Evolutionary conservation across 1,140 invertebrate genomes (phyloP).

Genomic region (Megalopta genalis): DNA sequence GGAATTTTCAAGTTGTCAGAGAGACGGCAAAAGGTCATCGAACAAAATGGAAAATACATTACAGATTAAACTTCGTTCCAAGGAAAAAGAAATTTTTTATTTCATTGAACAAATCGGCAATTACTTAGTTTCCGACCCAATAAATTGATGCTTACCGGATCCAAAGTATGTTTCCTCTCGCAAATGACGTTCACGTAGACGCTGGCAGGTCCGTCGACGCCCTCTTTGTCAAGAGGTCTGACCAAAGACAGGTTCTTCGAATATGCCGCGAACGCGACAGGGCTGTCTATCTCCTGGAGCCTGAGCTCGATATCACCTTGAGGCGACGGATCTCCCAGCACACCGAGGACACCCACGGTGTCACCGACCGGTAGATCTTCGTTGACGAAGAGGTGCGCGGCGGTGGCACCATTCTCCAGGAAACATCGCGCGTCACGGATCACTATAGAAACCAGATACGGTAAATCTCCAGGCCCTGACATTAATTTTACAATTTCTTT

Average conservation of each 20-base stretch:
- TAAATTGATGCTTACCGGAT: slow-evolving; percentile 82
- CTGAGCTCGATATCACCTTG: slow-evolving; percentile 89
- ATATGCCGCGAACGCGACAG: slow-evolving; percentile 86
- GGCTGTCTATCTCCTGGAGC: slow-evolving; percentile 88
- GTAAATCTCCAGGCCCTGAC: too few species aligned
- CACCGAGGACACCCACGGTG: slow-evolving; percentile 87
- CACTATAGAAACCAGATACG: slow-evolving; percentile 60
- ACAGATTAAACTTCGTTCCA: too few species aligned
- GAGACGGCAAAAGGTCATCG: too few species aligned
- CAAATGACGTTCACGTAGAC: slow-evolving; percentile 93
- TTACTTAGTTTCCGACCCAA: too few species aligned
- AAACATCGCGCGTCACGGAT: slow-evolving; percentile 92
- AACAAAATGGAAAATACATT: too few species aligned
- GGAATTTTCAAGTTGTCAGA: too few species aligned
- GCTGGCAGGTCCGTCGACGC: slow-evolving; percentile 88
- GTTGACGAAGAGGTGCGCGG: slow-evolving; percentile 93
- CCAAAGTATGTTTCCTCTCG: slow-evolving; percentile 87
- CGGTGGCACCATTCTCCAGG: slow-evolving; percentile 92
- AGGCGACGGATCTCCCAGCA: slow-evolving; percentile 88
- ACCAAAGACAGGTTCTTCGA: slow-evolving; percentile 91
- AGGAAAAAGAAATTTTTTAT: too few species aligned
- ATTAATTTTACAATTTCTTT: too few species aligned
- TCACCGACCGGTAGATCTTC: slow-evolving; percentile 91
- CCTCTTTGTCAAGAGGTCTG: slow-evolving; percentile 91
- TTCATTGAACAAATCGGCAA: too few species aligned